A percentile compares a stretch with the other conserved stretches of the same genome.
Evolutionary conservation across 2,888 invertebrate species (phyloP).

Genomic region (Gryllus longicercus): DNA sequence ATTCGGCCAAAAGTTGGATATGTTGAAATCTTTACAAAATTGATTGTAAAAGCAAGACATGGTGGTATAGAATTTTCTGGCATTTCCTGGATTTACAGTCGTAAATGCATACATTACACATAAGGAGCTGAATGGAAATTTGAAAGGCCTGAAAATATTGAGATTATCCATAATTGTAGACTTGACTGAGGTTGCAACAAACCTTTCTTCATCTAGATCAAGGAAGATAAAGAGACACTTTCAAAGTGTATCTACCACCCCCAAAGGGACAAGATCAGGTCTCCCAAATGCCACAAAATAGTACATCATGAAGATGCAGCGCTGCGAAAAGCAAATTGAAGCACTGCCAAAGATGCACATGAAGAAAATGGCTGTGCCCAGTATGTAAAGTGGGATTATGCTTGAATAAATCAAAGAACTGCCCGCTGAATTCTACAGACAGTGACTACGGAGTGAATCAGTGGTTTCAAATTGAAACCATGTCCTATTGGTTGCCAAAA

Average conservation of each 20-base stretch:
- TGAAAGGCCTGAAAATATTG: too few species aligned
- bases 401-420: constrained; percentile 34
- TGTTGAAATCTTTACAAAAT: constrained; percentile 41
- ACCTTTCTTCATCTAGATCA: constrained; percentile 18
- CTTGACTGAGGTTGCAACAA: constrained; percentile 30
- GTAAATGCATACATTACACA: constrained; percentile 23
- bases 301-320: constrained; percentile 35
- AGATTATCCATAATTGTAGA: too few species aligned
- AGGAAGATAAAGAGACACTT: constrained; percentile 3
- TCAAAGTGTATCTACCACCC: constrained; percentile 27
- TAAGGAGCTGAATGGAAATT: too few species aligned
- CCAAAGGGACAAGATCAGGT: constrained; percentile 36
- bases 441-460: not conserved
- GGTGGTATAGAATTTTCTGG: constrained; percentile 42
- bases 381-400: constrained; percentile 37
- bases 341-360: constrained; percentile 34
- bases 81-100: constrained; percentile 40
- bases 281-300: constrained; percentile 37
- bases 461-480: too few species aligned
- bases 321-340: constrained; percentile 32
- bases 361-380: constrained; percentile 38
- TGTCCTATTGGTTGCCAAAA: too few species aligned
- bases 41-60: constrained; percentile 42
- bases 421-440: constrained; percentile 31
- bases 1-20: constrained; percentile 43